A percentile compares a stretch with the other conserved stretches of the same genome.
Conservation (phyloP, 2,888 invertebrate species). For the Invenusta paracnida region DNA sequence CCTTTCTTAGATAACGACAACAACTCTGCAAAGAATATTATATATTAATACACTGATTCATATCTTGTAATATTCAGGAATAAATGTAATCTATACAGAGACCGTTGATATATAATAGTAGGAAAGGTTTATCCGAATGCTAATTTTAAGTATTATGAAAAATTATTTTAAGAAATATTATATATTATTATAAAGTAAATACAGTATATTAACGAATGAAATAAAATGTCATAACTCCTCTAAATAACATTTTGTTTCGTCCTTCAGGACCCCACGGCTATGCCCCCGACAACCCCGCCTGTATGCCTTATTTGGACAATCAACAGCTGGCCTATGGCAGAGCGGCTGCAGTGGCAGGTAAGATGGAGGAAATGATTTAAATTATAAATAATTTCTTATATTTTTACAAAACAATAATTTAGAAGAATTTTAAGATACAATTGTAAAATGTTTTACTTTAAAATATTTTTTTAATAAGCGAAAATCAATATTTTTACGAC, state of each 20-base stretch:
- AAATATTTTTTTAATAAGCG: no score
- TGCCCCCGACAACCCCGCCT: constrained; percentile 25
- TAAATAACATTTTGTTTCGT: not conserved
- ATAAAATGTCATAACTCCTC: no score
- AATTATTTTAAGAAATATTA: not conserved
- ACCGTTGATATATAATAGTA: no score
- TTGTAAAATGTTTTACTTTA: not conserved
- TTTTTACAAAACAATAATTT: not conserved
- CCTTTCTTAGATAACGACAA: no score
- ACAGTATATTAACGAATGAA: no score
- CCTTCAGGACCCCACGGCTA: constrained; percentile 38
- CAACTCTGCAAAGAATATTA: no score
- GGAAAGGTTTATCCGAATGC: no score
- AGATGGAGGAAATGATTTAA: not conserved
- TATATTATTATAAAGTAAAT: not conserved
- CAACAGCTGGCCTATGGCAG: constrained; percentile 35
- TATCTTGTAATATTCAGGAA: no score
- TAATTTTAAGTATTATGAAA: not conserved
- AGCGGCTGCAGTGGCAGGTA: constrained; percentile 16
- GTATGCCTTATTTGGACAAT: constrained; percentile 37
- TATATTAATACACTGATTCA: no score
- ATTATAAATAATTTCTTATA: not conserved
- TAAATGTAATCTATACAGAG: no score
- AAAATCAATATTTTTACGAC: no score
- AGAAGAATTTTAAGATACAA: not conserved